phyloP scores from a whole-genome alignment of 2,888 invertebrate genomes.

The Bhutanitis thaidina region DNA sequence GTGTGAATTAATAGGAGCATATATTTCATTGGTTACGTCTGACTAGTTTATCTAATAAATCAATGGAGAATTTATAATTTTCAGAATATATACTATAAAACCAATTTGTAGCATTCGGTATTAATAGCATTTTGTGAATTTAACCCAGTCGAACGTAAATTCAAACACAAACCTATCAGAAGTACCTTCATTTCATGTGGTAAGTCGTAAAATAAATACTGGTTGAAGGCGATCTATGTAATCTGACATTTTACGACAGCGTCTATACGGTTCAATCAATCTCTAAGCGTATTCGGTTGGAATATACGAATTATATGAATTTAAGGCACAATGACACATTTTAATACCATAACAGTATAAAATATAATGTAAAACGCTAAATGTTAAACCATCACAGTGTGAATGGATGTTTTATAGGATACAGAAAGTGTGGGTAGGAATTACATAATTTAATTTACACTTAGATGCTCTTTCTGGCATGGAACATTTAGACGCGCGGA shows the following conservation, averaged over 20 bases:
- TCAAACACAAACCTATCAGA: conserved; percentile 1
- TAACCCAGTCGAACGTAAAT: neutral
- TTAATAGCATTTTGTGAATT: neutral
- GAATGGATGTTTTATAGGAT: no score
- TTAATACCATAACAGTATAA: no score
- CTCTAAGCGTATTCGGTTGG: neutral
- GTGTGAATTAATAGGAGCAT: neutral
- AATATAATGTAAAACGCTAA: no score
- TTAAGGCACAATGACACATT: no score
- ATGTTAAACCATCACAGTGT: no score
- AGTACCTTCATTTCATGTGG: neutral
- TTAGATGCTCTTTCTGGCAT: no score
- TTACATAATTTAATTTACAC: no score
- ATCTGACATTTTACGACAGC: neutral
- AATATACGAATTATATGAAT: no score
- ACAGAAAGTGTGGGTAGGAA: no score
- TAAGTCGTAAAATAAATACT: neutral
- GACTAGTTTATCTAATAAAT: conserved; percentile 14
- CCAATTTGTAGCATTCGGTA: neutral
- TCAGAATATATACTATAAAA: conserved; percentile 4
- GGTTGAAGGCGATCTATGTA: neutral
- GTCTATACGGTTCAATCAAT: neutral
- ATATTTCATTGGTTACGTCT: conserved; percentile 5
- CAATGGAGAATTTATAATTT: conserved; percentile 6
- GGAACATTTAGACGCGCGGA: no score